These are phyloP conservation scores for Fragum fragum DNA, from an alignment of 2,888 invertebrate genomes.

Conservation along the genomic window DNA sequence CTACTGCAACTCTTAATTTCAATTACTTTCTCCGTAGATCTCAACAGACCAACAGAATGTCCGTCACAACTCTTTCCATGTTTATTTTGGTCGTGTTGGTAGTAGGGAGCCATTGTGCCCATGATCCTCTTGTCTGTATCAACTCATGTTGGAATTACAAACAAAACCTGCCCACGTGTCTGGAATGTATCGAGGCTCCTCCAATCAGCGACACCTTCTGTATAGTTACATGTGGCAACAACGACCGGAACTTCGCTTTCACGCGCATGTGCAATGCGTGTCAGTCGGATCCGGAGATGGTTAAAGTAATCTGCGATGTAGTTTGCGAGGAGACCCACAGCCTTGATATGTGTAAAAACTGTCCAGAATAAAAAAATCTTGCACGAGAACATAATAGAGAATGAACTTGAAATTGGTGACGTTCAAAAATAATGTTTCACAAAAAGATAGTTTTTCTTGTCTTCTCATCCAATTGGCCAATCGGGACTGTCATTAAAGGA, in stretches of 20 bases:
- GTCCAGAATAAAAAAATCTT: conserved; percentile 14
- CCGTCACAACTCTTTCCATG: not conserved
- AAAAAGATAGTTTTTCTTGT: no score
- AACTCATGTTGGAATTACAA: conserved; percentile 42
- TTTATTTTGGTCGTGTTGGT: not conserved
- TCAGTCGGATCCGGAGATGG: conserved; percentile 29
- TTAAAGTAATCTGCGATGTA: conserved; percentile 18
- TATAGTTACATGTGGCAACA: conserved; percentile 34
- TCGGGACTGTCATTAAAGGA: no score
- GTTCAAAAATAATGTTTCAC: no score
- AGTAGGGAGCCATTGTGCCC: not conserved
- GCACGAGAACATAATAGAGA: no score
- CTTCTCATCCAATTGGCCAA: no score
- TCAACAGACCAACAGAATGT: no score
- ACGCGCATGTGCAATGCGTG: conserved; percentile 41
- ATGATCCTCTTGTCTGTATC: conserved; percentile 25
- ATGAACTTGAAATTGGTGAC: no score
- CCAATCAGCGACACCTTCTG: conserved; percentile 43
- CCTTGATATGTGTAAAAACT: conserved; percentile 28
- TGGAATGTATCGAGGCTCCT: conserved; percentile 40
- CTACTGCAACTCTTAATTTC: no score
- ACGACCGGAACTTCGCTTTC: conserved; percentile 32
- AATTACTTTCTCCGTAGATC: no score
- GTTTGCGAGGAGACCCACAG: conserved; percentile 22
- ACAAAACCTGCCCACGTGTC: conserved; percentile 18